These are phyloP conservation scores for Cnemophilus loriae DNA, from an alignment of 2,113 vertebrate genomes.

Conservation along the genomic window DNA sequence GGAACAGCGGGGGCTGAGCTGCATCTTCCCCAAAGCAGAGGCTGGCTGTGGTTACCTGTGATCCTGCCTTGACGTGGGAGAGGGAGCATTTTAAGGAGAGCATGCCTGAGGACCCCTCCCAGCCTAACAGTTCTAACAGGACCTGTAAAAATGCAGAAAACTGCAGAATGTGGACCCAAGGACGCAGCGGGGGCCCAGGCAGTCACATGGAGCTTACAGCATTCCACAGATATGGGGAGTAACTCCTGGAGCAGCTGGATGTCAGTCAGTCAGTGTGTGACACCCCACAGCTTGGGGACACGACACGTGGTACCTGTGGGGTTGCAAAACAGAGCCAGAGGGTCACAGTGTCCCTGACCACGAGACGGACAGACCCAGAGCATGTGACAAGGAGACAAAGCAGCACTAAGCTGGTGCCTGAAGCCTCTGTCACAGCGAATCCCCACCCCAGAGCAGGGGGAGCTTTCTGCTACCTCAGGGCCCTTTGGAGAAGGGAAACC, in stretches of 20 bases:
- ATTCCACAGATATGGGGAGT: accelerated
- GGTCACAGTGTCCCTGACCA: background rate
- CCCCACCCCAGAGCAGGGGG: background rate
- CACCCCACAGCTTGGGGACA: background rate
- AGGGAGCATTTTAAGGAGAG: background rate
- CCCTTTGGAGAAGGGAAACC: background rate
- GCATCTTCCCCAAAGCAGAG: background rate
- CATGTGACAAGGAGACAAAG: background rate
- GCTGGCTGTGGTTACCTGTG: background rate
- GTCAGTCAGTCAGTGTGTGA: background rate
- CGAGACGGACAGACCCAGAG: background rate
- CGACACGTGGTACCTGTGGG: background rate
- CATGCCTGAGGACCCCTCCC: background rate
- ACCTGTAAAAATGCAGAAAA: background rate
- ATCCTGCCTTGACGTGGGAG: background rate
- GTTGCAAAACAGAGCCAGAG: background rate
- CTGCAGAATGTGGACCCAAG: accelerated
- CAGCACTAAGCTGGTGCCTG: background rate
- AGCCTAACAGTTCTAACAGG: background rate
- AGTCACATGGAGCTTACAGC: background rate
- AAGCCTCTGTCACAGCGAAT: background rate
- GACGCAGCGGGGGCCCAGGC: too few species aligned
- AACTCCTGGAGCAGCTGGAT: background rate
- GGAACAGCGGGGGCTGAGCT: background rate
- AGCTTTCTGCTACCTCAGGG: background rate